These are phyloP conservation scores for Orthosia gracilis DNA, from an alignment of 2,888 invertebrate genomes.

Conservation along the genomic window DNA sequence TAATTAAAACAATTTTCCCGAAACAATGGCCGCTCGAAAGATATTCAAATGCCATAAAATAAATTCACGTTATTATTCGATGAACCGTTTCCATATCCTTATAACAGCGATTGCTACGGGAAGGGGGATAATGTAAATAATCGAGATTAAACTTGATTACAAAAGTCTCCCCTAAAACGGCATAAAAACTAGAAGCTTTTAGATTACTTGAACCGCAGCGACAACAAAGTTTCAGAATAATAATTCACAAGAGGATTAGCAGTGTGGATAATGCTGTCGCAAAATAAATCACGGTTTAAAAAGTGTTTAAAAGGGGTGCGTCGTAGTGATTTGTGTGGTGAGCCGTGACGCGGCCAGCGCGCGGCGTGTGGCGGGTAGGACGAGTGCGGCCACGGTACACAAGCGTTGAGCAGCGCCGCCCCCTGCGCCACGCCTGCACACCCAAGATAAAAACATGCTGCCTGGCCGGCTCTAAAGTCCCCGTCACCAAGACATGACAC, in stretches of 20 bases:
- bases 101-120: constrained; percentile 44
- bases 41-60: constrained; percentile 66
- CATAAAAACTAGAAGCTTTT: constrained; percentile 78
- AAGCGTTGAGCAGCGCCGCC: constrained; percentile 39
- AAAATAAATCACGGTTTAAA: constrained; percentile 85
- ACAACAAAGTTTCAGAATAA: constrained; percentile 85
- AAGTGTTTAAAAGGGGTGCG: constrained; percentile 82
- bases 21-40: constrained; percentile 63
- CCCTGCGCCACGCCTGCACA: constrained; percentile 70
- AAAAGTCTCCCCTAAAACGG: constrained; percentile 73
- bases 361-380: constrained; percentile 47
- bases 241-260: constrained; percentile 84
- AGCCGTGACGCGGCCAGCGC: constrained; percentile 66
- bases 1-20: constrained; percentile 67
- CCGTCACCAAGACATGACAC: constrained; percentile 58
- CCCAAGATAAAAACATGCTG: constrained; percentile 76
- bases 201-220: constrained; percentile 81
- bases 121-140: constrained; percentile 63
- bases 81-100: constrained; percentile 68
- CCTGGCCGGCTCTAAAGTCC: constrained; percentile 50
- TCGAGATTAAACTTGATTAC: constrained; percentile 67
- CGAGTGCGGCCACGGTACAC: constrained; percentile 50
- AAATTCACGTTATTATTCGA: constrained; percentile 70
- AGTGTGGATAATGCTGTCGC: constrained; percentile 83
- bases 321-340: constrained; percentile 82